Evolutionary conservation across 1,140 invertebrate species (phyloP).

Genomic region (Ceratitis capitata): DNA sequence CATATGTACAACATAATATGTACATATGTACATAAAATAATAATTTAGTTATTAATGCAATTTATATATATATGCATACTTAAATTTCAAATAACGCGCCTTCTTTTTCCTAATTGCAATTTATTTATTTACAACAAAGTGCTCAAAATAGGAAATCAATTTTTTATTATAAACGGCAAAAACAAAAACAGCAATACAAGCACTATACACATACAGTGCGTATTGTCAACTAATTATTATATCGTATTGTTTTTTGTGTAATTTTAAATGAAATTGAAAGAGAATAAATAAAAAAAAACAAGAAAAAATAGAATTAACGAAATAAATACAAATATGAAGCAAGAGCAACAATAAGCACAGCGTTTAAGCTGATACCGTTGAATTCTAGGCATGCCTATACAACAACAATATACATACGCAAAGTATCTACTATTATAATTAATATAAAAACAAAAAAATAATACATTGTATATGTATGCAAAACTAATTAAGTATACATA

Average conservation of each 20-base stretch:
- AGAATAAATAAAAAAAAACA: not conserved
- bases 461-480: no score
- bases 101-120: not conserved
- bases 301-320: slow-evolving; percentile 4
- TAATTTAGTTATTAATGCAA: not conserved
- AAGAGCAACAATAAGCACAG: slow-evolving; percentile 15
- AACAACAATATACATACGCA: not conserved
- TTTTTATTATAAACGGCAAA: slow-evolving; percentile 4
- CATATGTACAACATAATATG: not conserved
- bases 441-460: not conserved
- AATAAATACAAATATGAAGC: not conserved
- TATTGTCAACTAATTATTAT: not conserved
- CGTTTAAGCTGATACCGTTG: not conserved
- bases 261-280: not conserved
- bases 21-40: not conserved
- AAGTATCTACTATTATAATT: not conserved
- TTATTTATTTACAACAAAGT: not conserved
- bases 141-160: slow-evolving; percentile 1
- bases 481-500: not conserved
- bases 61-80: not conserved
- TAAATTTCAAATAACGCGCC: not conserved
- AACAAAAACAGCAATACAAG: not conserved
- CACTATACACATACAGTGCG: not conserved
- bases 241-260: not conserved
- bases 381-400: not conserved